These are phyloP conservation scores for Lepus timidus DNA, from an alignment of 2,113 vertebrate genomes.

Conservation along the genomic window DNA sequence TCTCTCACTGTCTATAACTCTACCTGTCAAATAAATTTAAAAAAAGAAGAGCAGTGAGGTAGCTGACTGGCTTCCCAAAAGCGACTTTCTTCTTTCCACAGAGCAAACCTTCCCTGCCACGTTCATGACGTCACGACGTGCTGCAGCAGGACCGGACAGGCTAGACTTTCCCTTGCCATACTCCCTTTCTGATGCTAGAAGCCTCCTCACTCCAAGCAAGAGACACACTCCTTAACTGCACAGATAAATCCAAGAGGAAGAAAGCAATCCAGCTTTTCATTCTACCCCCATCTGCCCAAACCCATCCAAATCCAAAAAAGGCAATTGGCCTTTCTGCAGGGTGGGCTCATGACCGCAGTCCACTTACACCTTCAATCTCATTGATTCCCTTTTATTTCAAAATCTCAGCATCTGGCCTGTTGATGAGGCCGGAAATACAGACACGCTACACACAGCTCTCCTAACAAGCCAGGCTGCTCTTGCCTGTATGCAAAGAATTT, in stretches of 20 bases:
- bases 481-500: not conserved
- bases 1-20: too few relatives aligned
- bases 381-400: not conserved
- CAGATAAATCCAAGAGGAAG: not conserved
- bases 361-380: not conserved
- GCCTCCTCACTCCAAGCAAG: not conserved
- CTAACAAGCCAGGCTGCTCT: not conserved
- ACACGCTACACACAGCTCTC: not conserved
- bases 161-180: not conserved
- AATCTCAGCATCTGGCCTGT: not conserved
- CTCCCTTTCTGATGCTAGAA: not conserved
- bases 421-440: not conserved
- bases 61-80: not conserved
- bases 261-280: not conserved
- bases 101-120: not conserved
- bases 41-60: not conserved
- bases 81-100: not conserved
- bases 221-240: not conserved
- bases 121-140: not conserved
- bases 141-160: not conserved
- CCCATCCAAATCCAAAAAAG: not conserved
- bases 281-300: not conserved
- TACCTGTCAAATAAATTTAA: too few relatives aligned
- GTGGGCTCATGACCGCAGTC: not conserved
- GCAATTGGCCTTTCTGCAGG: not conserved